phyloP scores from a whole-genome alignment of 2,888 invertebrate genomes.

The Apoda limacodes region DNA sequence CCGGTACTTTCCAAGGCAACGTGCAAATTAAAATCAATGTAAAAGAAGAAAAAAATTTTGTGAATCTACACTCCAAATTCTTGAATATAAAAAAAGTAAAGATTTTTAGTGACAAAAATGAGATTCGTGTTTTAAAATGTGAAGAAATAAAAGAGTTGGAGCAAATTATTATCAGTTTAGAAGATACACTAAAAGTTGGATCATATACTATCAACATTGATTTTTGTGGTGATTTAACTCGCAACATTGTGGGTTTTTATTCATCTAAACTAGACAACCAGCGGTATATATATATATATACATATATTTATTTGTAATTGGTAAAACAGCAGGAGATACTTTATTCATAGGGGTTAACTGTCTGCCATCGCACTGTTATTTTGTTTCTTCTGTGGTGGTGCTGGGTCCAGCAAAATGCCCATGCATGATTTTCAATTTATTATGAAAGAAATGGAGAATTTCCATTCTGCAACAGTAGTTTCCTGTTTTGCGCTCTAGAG shows the following conservation, averaged over 20 bases:
- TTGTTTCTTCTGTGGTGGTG: too few species aligned
- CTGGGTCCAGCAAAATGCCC: too few species aligned
- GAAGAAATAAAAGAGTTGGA: constrained; percentile 39
- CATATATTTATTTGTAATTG: not conserved
- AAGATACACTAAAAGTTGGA: constrained; percentile 31
- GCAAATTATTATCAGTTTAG: constrained; percentile 43
- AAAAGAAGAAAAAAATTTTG: constrained; percentile 37
- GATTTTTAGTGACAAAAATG: constrained; percentile 30
- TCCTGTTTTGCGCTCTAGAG: too few species aligned
- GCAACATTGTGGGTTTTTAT: constrained; percentile 80
- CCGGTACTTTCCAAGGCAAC: constrained; percentile 40
- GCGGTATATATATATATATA: constrained; percentile 51
- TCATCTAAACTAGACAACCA: constrained; percentile 71
- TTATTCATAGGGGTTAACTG: too few species aligned
- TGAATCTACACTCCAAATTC: constrained; percentile 71
- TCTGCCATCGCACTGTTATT: too few species aligned
- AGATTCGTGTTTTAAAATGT: constrained; percentile 35
- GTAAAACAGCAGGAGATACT: too few species aligned
- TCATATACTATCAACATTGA: constrained; percentile 67
- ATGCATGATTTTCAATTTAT: too few species aligned
- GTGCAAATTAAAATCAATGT: constrained; percentile 48
- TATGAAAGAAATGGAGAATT: too few species aligned
- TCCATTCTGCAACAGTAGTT: too few species aligned
- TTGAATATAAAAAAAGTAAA: constrained; percentile 59
- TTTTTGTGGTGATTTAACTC: constrained; percentile 74